phyloP scores from a whole-genome alignment of 2,888 invertebrate species.

The Hypomecis punctinalis region DNA sequence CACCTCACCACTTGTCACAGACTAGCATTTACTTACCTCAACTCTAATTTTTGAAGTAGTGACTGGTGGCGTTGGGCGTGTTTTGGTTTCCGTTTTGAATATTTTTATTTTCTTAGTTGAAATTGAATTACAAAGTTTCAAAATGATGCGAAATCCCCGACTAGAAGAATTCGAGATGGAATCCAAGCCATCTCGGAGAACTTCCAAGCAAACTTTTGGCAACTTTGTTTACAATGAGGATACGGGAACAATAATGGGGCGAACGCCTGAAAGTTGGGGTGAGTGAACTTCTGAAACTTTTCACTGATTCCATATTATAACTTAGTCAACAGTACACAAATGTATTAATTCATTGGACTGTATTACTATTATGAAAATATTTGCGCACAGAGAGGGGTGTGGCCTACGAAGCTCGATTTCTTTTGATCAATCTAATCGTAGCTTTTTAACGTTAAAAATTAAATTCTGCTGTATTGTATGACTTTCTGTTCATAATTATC shows the following conservation, averaged over 20 bases:
- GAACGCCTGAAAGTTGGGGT: constrained; percentile 84
- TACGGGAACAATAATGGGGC: constrained; percentile 74
- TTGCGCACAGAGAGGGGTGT: constrained; percentile 21
- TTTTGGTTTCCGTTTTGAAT: constrained; percentile 36
- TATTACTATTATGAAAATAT: not conserved
- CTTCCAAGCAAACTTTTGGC: constrained; percentile 52
- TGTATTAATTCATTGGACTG: too few relatives aligned
- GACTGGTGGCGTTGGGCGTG: constrained; percentile 21
- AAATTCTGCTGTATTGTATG: too few relatives aligned
- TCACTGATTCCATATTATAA: not conserved
- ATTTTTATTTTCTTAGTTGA: constrained; percentile 40
- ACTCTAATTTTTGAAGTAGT: too few relatives aligned
- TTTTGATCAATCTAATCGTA: too few relatives aligned
- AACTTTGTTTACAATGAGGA: constrained; percentile 74
- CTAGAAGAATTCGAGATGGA: constrained; percentile 75
- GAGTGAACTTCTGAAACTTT: constrained; percentile 52
- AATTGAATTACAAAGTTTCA: constrained; percentile 39
- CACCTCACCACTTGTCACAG: too few relatives aligned
- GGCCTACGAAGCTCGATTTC: constrained; percentile 3
- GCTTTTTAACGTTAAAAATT: too few relatives aligned
- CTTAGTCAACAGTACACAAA: not conserved
- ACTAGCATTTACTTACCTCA: too few relatives aligned
- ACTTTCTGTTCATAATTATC: too few relatives aligned
- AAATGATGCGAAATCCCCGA: constrained; percentile 67
- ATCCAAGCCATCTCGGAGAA: constrained; percentile 56